phyloP scores from a whole-genome alignment of 1,140 invertebrate species.

The Drosophila truncata region DNA sequence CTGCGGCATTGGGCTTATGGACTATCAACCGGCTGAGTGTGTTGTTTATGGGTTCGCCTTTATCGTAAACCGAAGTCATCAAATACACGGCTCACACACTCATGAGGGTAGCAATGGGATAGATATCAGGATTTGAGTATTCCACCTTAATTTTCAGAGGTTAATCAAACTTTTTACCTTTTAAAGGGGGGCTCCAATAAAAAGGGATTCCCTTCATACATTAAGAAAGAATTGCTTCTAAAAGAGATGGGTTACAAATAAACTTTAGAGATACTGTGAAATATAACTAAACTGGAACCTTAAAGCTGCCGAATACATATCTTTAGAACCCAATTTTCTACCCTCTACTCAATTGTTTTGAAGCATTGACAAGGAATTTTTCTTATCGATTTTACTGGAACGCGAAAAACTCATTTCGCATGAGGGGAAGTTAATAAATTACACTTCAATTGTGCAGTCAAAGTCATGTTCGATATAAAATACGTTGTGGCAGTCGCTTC shows the following conservation, averaged over 20 bases:
- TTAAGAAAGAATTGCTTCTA: background rate
- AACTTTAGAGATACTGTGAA: too few species aligned
- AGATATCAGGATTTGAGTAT: conserved; percentile 36
- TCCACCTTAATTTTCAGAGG: conserved; percentile 31
- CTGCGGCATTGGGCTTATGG: conserved; percentile 22
- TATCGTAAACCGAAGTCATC: conserved; percentile 49
- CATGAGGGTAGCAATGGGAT: conserved; percentile 25
- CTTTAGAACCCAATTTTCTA: too few species aligned
- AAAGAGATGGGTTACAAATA: background rate
- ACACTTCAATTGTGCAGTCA: conserved; percentile 74
- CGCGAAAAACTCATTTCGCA: conserved; percentile 47
- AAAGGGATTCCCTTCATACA: background rate
- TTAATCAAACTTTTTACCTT: conserved; percentile 26
- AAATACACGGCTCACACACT: conserved; percentile 32
- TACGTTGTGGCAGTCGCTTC: conserved; percentile 43
- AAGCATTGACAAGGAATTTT: conserved; percentile 10
- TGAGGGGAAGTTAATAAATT: conserved; percentile 67
- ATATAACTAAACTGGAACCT: background rate
- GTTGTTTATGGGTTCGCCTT: conserved; percentile 40
- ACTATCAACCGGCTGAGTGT: conserved; percentile 44
- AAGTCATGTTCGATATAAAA: conserved; percentile 64
- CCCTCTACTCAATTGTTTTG: background rate
- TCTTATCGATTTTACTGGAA: conserved; percentile 32
- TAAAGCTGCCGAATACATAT: background rate
- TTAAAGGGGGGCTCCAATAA: background rate